Evolutionary conservation across 2,888 invertebrate genomes (phyloP).

Genomic region (Lasiommata megera): DNA sequence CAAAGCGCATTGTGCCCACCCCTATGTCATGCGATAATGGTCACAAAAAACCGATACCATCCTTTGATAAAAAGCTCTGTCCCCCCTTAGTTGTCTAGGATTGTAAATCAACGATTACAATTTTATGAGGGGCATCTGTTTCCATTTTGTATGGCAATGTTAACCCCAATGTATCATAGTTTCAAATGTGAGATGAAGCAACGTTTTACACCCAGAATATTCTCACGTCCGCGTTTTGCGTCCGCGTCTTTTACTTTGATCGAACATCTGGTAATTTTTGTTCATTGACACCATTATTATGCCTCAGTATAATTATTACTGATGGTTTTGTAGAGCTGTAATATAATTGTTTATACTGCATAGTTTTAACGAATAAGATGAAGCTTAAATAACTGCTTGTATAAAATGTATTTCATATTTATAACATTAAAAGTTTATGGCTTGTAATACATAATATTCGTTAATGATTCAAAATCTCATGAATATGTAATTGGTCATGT

Average conservation of each 20-base stretch:
- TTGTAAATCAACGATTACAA: slow-evolving; percentile 27
- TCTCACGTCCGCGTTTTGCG: slow-evolving; percentile 7
- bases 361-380: no score
- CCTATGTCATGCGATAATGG: slow-evolving; percentile 22
- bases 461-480: neutral
- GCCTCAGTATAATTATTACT: neutral
- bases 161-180: slow-evolving; percentile 22
- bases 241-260: slow-evolving; percentile 8
- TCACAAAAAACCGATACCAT: slow-evolving; percentile 28
- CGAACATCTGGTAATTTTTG: slow-evolving; percentile 7
- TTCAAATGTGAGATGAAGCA: slow-evolving; percentile 9
- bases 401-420: neutral
- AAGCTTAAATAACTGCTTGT: no score
- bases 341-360: no score
- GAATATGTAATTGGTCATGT: slow-evolving; percentile 2
- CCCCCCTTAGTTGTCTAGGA: slow-evolving; percentile 23
- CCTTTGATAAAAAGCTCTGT: slow-evolving; percentile 26
- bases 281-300: slow-evolving; percentile 1
- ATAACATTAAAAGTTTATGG: neutral
- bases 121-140: slow-evolving; percentile 32
- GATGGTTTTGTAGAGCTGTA: neutral
- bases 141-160: slow-evolving; percentile 16
- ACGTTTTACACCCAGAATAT: neutral
- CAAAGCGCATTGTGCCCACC: slow-evolving; percentile 29
- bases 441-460: neutral